Conservation (phyloP, 2,113 vertebrate species). For the Lonchura striata region DNA sequence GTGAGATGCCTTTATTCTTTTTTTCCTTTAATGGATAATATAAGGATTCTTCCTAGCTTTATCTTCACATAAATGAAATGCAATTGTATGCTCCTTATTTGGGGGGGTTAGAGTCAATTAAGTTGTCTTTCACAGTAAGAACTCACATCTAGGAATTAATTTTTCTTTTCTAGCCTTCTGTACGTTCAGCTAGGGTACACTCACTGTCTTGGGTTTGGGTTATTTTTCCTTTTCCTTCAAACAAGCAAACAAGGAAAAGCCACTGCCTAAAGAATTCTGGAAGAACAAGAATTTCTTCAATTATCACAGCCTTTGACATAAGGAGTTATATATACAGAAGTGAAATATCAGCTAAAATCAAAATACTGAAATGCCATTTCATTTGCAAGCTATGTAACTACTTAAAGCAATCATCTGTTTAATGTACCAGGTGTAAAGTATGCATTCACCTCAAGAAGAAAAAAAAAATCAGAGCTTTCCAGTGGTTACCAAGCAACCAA, state of each 20-base stretch:
- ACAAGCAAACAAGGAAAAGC: not conserved
- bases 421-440: slow-evolving; percentile 9
- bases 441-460: not conserved
- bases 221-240: not conserved
- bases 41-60: not conserved
- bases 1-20: not conserved
- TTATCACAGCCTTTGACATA: not conserved
- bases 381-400: not conserved
- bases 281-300: not conserved
- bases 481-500: slow-evolving; percentile 54
- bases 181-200: not conserved
- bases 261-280: not conserved
- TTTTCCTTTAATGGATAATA: not conserved
- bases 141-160: not conserved
- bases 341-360: not conserved
- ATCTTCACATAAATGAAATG: not conserved
- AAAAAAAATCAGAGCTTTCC: not conserved
- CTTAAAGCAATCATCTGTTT: not conserved
- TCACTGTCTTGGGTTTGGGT: not conserved
- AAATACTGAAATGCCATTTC: not conserved
- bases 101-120: not conserved
- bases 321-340: not conserved
- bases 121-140: not conserved
- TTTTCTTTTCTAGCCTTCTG: not conserved
- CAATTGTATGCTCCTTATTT: not conserved